Conservation (phyloP, 2,888 invertebrate genomes). For the Eupithecia subumbrata region DNA sequence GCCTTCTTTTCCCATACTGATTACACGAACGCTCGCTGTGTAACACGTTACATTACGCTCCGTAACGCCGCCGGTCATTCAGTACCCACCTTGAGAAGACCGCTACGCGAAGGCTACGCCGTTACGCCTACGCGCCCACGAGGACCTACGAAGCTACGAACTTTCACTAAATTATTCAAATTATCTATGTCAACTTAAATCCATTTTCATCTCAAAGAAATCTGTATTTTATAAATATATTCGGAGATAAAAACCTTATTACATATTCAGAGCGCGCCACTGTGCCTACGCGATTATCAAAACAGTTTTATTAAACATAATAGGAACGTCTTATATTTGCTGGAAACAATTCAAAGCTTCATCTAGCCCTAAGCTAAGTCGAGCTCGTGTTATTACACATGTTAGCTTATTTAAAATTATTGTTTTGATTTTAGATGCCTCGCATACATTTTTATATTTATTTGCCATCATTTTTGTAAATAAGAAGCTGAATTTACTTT, state of each 20-base stretch:
- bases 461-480: too few relatives aligned
- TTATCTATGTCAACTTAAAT: slow-evolving; percentile 5
- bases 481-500: too few relatives aligned
- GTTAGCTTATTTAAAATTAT: too few relatives aligned
- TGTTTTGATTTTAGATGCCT: too few relatives aligned
- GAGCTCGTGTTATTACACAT: too few relatives aligned
- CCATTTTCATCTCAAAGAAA: slow-evolving; percentile 13
- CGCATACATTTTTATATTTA: too few relatives aligned
- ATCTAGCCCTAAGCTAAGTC: too few relatives aligned
- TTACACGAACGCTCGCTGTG: too few relatives aligned
- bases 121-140: slow-evolving; percentile 50
- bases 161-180: slow-evolving; percentile 15
- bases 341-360: too few relatives aligned
- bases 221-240: background rate
- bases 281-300: slow-evolving; percentile 22
- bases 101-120: slow-evolving; percentile 23
- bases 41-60: too few relatives aligned
- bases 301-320: background rate
- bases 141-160: slow-evolving; percentile 27
- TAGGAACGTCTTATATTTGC: too few relatives aligned
- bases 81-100: background rate
- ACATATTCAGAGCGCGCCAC: slow-evolving; percentile 8
- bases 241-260: slow-evolving; percentile 20
- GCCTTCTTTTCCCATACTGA: too few relatives aligned
- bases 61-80: background rate